Evolutionary conservation across 2,888 invertebrate genomes (phyloP), one percentile per base, ranked within the genome.

Genomic region (Synanthedon myopaeformis): DNA sequence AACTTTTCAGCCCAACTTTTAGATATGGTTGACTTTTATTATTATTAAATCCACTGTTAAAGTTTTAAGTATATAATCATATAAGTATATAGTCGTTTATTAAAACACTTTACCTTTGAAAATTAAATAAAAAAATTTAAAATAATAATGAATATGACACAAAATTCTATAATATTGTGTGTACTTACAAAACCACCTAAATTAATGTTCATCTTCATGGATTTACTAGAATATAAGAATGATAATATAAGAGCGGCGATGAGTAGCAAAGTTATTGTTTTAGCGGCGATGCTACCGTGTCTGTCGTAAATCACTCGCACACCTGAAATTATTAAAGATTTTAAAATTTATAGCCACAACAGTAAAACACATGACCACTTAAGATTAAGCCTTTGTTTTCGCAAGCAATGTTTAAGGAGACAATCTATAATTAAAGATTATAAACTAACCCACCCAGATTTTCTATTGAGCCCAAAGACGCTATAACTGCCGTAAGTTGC

Each of bases 301-400:
- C 96, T 89, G 68, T 96, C 95, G 70, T 96, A 97, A 35, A 93
- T 90, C 1, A 98, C 91, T 3, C 95, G 92, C 0, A 98, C 92
- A 19, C 94, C 82, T 82, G 59, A 3, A 63, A 60, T 14, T 13
- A 45, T 13, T 45, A 35, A 35, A 35, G 10, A 35, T 35, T 35
- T 35, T 35, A 6, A 10, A 35, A 35, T 35, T 35, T 35, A 35
- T 35, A 10, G 0, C 5, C 0, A 35, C 10, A 8, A 8, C 3
- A 35, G 10, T 35, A 10, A 8, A 35, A 0, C 35, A 35, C 10
- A 35, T 35, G 6, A 35, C 10, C 35, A 35, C 35, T 10, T 10
- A 35, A 10, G 8, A 35, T 35, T 35, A 35, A 35, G 4, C 23
- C 23, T 23, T 35, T 35, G 35, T 10, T 35, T 35, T 10, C 35